Conservation (phyloP, 2,888 invertebrate genomes). For the Dendrolimus houi region DNA sequence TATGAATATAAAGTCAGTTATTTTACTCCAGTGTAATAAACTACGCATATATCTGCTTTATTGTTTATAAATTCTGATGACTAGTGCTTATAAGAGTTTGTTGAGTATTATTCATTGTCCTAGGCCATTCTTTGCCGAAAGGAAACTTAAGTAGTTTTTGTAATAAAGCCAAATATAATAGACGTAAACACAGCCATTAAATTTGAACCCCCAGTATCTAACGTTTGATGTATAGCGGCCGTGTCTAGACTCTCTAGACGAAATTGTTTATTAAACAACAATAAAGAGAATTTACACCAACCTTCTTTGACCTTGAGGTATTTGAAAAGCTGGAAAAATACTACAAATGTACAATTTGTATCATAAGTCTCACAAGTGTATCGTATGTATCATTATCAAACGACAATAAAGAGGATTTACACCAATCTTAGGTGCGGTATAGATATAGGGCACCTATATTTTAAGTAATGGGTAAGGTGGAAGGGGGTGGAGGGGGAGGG, state of each 20-base stretch:
- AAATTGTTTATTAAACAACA: constrained; percentile 37
- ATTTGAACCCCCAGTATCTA: constrained; percentile 27
- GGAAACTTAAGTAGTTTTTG: constrained; percentile 13
- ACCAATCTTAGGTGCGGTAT: constrained; percentile 9
- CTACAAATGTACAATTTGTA: no score
- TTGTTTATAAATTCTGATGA: background rate
- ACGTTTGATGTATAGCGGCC: constrained; percentile 28
- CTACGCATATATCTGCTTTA: background rate
- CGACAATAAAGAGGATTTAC: constrained; percentile 31
- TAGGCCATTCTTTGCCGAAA: background rate
- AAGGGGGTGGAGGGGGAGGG: no score
- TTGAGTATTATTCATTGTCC: background rate
- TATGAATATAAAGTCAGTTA: background rate
- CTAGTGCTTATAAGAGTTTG: background rate
- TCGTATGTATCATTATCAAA: constrained; percentile 18
- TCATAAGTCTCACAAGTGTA: no score
- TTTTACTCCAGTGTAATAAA: background rate
- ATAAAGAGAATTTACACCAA: constrained; percentile 29
- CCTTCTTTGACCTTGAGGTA: constrained; percentile 20
- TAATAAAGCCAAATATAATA: constrained; percentile 31
- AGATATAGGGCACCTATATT: no score
- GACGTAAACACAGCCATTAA: constrained; percentile 30
- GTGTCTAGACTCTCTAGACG: constrained; percentile 49
- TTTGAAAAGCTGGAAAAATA: background rate
- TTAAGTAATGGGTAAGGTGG: no score